Evolutionary conservation across 2,113 vertebrate species (phyloP), one percentile per base, ranked within the genome.

Genomic region (Mugil cephalus): DNA sequence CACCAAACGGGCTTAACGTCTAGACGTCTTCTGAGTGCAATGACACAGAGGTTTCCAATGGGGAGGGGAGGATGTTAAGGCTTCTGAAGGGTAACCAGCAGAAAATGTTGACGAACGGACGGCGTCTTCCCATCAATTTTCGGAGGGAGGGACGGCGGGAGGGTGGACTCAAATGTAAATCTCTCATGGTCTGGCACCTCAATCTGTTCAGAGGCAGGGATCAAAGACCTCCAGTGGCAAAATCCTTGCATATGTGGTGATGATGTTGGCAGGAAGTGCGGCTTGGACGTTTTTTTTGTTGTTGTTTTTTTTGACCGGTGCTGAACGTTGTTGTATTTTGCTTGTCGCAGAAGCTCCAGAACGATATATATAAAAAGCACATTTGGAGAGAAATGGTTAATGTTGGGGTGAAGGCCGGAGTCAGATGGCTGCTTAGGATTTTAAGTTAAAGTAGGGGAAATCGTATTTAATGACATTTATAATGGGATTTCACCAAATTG

Each of bases 221-320:
- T 86, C 69, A 84, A 85, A 77, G 74, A 78, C 76, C 69, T 68
- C 65, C 69, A 69, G 67, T 24, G 77, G 71, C 36, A 75, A 84
- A 83, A 80, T 68, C 70, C 60, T 36, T 46, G 47, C 53, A 67
- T 71, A 80, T 73, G 46, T 52, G 54, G 19, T 0, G 52, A 55
- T 65, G 48, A 51, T 50, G 47, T 50, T 77, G 79, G 79, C 80
- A 86, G 54, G 56, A 35, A 24, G 35, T 61, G 38, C 19, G 10
- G 17, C 66, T 35, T 56, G 24, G 55, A 34, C 7, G 55, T 46
- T 52, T 36, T n/a, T n/a, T n/a, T n/a, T n/a, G n/a, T n/a, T n/a
- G n/a, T n/a, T n/a, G n/a, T n/a, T n/a, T n/a, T n/a, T n/a, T 53
- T 58, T 54, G 19, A 69, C 71, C 34, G 4, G 0, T 8, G n/a